These are phyloP conservation scores for Scomber colias DNA, from an alignment of 2,113 vertebrate genomes.

Conservation along the genomic window DNA sequence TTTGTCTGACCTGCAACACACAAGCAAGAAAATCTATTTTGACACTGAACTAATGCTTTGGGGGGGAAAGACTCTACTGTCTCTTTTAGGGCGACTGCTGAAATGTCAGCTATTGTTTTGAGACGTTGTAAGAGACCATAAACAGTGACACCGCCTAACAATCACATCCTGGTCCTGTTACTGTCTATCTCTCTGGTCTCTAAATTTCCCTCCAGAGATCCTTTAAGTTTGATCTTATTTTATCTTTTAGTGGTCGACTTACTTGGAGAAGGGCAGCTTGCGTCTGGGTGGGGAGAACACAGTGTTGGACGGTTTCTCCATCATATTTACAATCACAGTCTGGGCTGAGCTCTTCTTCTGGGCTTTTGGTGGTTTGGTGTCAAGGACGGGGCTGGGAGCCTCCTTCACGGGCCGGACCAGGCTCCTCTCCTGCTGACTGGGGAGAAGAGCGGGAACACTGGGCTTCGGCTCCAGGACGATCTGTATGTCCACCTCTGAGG, in stretches of 20 bases:
- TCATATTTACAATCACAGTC: conserved; percentile 82
- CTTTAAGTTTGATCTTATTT: no score
- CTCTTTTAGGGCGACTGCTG: no score
- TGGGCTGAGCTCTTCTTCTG: conserved; percentile 82
- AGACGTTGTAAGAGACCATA: no score
- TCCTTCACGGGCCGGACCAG: conserved; percentile 10
- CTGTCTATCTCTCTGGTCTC: no score
- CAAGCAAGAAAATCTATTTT: neutral
- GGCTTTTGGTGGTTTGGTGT: conserved; percentile 79
- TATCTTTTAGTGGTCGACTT: conserved; percentile 67
- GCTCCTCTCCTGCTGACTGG: conserved; percentile 48
- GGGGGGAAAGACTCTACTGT: no score
- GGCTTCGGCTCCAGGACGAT: conserved; percentile 51
- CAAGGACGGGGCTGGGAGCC: conserved; percentile 78
- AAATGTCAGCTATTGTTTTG: no score
- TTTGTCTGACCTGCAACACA: conserved; percentile 84
- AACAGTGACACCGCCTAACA: no score
- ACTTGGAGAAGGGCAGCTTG: conserved; percentile 87
- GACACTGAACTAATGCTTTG: neutral
- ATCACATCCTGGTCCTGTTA: no score
- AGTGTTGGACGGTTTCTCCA: conserved; percentile 78
- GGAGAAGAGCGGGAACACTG: neutral
- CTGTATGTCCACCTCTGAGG: conserved; percentile 68
- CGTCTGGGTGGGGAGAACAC: conserved; percentile 91
- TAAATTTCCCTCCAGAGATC: no score